Percentiles rank a stretch among this genome's conserved stretches.
Conservation (phyloP, 2,888 invertebrate species). For the Yponomeuta cagnagella region DNA sequence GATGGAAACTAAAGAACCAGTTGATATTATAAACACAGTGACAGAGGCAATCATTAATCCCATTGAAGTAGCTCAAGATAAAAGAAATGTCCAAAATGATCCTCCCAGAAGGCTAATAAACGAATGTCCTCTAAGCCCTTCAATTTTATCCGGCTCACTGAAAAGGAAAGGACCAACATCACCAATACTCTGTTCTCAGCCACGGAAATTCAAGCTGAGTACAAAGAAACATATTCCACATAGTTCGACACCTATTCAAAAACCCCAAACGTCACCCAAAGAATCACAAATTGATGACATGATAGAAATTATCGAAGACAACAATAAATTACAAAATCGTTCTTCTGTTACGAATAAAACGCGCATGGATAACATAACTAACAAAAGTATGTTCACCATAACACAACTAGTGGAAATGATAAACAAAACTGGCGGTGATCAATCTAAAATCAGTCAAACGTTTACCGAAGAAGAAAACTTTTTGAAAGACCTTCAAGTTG, state of each 20-base stretch:
- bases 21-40: conserved; percentile 17
- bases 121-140: conserved; percentile 44
- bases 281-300: conserved; percentile 24
- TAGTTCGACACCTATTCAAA: conserved; percentile 31
- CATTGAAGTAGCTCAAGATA: not conserved
- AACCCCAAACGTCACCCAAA: conserved; percentile 24
- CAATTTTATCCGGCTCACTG: conserved; percentile 51
- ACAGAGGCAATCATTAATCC: not conserved
- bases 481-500: conserved; percentile 7
- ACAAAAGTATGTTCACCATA: conserved; percentile 61
- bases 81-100: not conserved
- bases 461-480: conserved; percentile 14
- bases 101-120: not conserved
- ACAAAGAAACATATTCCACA: conserved; percentile 34
- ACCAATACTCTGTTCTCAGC: conserved; percentile 55
- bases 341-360: conserved; percentile 24
- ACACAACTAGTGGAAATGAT: conserved; percentile 67
- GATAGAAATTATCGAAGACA: conserved; percentile 22
- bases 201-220: conserved; percentile 39
- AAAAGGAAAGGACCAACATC: conserved; percentile 35
- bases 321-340: conserved; percentile 18
- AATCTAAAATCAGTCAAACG: conserved; percentile 19
- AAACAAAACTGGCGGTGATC: conserved; percentile 40
- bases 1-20: conserved; percentile 19
- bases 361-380: conserved; percentile 30